A percentile compares a stretch with the other conserved stretches of the same genome.
These are phyloP conservation scores for Terrapene triunguis DNA, from an alignment of 2,113 vertebrate species.

Conservation along the genomic window DNA sequence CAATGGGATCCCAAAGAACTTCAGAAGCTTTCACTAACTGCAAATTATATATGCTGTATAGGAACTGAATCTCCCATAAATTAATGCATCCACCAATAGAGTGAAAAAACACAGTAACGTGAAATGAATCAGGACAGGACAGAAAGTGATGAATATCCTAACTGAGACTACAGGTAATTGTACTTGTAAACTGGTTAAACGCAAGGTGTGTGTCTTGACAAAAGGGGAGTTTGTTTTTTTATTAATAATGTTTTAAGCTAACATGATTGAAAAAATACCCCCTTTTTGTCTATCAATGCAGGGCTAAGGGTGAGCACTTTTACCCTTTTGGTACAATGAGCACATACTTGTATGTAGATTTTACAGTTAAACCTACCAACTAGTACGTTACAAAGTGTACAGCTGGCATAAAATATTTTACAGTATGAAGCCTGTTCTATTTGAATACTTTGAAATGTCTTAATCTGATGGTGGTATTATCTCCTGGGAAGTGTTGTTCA, in stretches of 20 bases:
- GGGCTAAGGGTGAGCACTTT: neutral
- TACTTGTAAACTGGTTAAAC: neutral
- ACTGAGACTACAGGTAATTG: conserved; percentile 13
- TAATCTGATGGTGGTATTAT: conserved; percentile 18
- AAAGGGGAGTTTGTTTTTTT: neutral
- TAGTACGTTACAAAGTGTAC: neutral
- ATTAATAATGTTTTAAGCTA: neutral
- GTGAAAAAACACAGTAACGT: neutral
- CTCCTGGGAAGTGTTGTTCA: neutral
- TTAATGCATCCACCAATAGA: neutral
- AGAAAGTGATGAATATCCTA: conserved; percentile 7
- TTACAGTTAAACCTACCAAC: neutral
- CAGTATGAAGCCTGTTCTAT: neutral
- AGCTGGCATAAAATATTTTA: neutral
- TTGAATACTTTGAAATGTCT: neutral
- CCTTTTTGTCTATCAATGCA: neutral
- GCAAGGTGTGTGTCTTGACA: neutral
- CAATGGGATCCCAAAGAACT: neutral
- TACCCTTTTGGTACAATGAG: neutral
- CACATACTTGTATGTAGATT: neutral
- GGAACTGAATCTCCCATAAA: neutral
- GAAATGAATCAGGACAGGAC: neutral
- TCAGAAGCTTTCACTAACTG: neutral
- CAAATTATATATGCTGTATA: conserved; percentile 5
- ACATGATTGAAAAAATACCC: neutral